phyloP scores from a whole-genome alignment of 2,797 vertebrate species.

The Pangasius macronema region DNA sequence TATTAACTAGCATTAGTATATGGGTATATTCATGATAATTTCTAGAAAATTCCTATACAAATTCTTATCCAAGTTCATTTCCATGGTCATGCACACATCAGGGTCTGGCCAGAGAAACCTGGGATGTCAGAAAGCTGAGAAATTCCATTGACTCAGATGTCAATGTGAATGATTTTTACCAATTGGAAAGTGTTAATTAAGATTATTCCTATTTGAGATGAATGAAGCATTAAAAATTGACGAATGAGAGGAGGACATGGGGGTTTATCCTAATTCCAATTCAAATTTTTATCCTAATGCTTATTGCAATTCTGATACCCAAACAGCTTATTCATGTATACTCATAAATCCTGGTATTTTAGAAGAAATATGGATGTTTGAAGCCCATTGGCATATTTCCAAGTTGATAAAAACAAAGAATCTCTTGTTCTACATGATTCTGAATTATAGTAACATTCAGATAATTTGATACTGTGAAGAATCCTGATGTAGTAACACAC shows the following conservation, averaged over 20 bases:
- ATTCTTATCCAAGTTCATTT: not conserved
- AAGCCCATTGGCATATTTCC: not conserved
- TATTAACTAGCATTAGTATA: not conserved
- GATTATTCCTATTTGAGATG: not conserved
- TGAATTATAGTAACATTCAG: not conserved
- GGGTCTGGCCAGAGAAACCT: not conserved
- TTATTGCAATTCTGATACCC: not conserved
- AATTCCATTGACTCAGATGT: not conserved
- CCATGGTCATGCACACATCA: not conserved
- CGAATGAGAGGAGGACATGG: not conserved
- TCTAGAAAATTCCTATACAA: not conserved
- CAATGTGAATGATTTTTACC: not conserved
- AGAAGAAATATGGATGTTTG: not conserved
- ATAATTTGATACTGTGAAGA: slow-evolving; percentile 17
- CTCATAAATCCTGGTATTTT: not conserved
- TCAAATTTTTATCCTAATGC: not conserved
- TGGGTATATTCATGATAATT: not conserved
- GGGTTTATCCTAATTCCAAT: not conserved
- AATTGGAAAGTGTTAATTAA: not conserved
- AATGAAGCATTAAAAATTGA: not conserved
- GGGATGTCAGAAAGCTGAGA: not conserved
- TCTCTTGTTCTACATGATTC: slow-evolving; percentile 3
- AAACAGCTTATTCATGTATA: not conserved
- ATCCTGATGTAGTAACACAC: slow-evolving; percentile 24
- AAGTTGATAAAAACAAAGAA: not conserved